Evolutionary conservation across 1,140 invertebrate genomes (phyloP), one percentile per base, ranked within the genome.

Genomic region (Sipha flava): DNA sequence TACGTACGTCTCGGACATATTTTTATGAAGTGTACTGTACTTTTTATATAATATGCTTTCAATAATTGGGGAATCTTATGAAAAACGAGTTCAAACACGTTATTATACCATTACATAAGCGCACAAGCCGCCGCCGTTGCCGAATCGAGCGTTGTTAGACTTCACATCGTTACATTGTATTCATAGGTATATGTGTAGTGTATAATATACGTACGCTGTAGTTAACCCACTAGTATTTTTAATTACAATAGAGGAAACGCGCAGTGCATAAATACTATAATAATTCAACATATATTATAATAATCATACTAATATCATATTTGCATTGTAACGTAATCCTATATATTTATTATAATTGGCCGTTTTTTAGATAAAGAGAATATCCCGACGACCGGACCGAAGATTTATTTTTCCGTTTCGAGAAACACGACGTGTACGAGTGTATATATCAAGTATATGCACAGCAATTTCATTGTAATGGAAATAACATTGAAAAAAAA

Each of bases 341-440:
- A 52, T 49, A 29, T 49, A 72, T 47, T 49, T 72, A 72, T 49
- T 12, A 31, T 72, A 72, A 72, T 72, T 72, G 68, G 16, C 26
- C 2, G 16, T 18, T 43, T 43, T 66, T 57, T 49, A 3, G 9
- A 34, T 72, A n/a, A 31, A 12, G 12, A 6, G 4, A 40, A 40
- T 14, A 14, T 16, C 40, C 16, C 31, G 1, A 43, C 9, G 9
- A 43, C 14, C n/a, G 2, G 21, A 1, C 7, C 43, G 3, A 70
- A 14, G 6, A 47, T 70, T 70, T 70, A 47, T 70, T 47, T 29
- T 47, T 70, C 16, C 66, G 26, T 45, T n/a, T 18, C 47, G 16
- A n/a, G 47, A n/a, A 49, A n/a, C 47, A n/a, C 47, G 14, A 14
- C 18, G 37, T 18, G 14, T 23, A n/a, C 18, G 23, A 2, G 6